Conservation (phyloP, 2,113 vertebrate genomes). For the Thinocorus orbignyianus region DNA sequence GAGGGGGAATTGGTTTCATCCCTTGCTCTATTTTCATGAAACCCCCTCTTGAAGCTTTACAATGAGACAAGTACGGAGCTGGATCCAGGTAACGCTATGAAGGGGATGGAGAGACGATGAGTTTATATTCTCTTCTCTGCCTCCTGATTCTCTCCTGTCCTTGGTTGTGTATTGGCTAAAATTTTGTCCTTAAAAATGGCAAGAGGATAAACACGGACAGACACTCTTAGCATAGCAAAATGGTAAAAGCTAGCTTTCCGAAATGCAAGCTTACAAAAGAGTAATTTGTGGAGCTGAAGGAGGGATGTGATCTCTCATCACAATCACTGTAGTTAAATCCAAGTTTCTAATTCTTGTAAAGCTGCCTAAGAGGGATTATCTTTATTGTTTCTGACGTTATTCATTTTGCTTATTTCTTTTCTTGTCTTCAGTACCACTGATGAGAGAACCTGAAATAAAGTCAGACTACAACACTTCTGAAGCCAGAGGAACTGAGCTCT, state of each 20-base stretch:
- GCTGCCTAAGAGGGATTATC: accelerated
- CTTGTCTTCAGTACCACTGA: neutral
- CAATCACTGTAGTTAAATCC: neutral
- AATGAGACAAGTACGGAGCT: neutral
- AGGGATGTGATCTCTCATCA: neutral
- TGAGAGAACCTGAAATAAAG: neutral
- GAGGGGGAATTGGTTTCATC: neutral
- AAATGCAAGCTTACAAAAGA: neutral
- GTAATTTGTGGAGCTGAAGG: neutral
- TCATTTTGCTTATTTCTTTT: neutral
- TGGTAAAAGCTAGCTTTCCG: neutral
- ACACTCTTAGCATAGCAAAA: neutral
- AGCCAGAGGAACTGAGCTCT: neutral
- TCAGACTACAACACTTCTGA: neutral
- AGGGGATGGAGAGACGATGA: neutral
- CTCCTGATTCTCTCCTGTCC: neutral
- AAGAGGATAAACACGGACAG: neutral
- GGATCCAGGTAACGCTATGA: neutral
- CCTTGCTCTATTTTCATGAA: neutral
- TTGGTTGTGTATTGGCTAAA: accelerated
- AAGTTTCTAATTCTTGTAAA: neutral
- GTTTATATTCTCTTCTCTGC: neutral
- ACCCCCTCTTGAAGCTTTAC: neutral
- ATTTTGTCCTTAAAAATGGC: neutral
- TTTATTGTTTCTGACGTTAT: accelerated